Percentiles rank a stretch among this genome's conserved stretches.
phyloP scores from a whole-genome alignment of 2,888 invertebrate species.

The Galeruca laticollis region DNA sequence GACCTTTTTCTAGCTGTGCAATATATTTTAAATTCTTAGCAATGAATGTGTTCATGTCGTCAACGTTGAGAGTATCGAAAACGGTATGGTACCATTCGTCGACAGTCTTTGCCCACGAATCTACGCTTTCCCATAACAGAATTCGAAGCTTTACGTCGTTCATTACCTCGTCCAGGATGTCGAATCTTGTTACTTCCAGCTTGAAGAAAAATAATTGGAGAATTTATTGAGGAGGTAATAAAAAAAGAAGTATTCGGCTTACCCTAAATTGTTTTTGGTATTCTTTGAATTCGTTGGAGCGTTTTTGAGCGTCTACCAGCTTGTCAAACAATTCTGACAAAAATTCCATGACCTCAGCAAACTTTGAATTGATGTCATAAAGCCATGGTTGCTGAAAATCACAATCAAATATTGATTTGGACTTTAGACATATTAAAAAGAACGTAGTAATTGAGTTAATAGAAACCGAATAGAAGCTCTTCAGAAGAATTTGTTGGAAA shows the following conservation, averaged over 20 bases:
- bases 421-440: no score
- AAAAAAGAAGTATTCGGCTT: slow-evolving; percentile 39
- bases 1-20: slow-evolving; percentile 84
- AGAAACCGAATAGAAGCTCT: no score
- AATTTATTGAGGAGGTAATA: neutral
- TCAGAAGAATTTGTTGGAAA: no score
- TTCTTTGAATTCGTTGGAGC: slow-evolving; percentile 80
- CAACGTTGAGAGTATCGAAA: slow-evolving; percentile 77
- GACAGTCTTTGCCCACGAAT: slow-evolving; percentile 78
- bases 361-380: slow-evolving; percentile 79
- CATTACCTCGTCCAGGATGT: slow-evolving; percentile 83
- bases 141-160: slow-evolving; percentile 84
- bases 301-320: slow-evolving; percentile 74
- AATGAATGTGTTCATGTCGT: slow-evolving; percentile 77
- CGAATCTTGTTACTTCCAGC: slow-evolving; percentile 87
- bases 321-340: slow-evolving; percentile 75
- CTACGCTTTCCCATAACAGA: slow-evolving; percentile 83
- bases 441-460: no score
- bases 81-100: slow-evolving; percentile 75
- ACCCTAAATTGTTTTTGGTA: slow-evolving; percentile 91
- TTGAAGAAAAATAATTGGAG: slow-evolving; percentile 58
- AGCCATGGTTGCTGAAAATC: slow-evolving; percentile 77
- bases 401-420: no score
- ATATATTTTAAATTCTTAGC: slow-evolving; percentile 79
- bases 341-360: slow-evolving; percentile 74